Conservation (phyloP, 37 sponge, comb jelly and placozoan genomes). For the Tethya wilhelma region DNA sequence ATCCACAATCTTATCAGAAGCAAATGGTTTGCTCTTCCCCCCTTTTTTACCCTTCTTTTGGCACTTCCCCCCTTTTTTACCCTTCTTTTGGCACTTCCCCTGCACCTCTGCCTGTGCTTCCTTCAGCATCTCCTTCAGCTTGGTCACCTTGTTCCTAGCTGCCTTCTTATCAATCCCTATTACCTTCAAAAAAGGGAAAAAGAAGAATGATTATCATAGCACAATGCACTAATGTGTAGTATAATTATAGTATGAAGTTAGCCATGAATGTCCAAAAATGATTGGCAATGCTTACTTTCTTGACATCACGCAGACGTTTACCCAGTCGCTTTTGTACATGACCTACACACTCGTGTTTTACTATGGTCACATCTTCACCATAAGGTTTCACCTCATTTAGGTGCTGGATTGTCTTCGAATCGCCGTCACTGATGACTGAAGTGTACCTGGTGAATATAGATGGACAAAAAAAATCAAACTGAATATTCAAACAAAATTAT, state of each 20-base stretch:
- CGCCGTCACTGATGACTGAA: constrained; percentile 22
- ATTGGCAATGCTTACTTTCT: constrained; percentile 3
- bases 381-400: constrained; percentile 17
- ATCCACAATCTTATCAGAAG: too few relatives aligned
- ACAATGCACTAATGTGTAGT: not conserved
- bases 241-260: not conserved
- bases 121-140: constrained; percentile 15
- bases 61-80: not conserved
- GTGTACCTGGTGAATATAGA: constrained; percentile 9
- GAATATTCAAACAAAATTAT: too few relatives aligned
- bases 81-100: not conserved
- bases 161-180: not conserved
- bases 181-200: not conserved
- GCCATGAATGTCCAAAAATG: not conserved
- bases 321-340: constrained; percentile 25
- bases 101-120: not conserved
- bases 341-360: too few relatives aligned
- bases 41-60: not conserved
- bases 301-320: not conserved
- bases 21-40: too few relatives aligned
- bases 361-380: constrained; percentile 1
- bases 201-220: too few relatives aligned
- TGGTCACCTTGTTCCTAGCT: not conserved
- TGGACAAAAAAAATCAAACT: too few relatives aligned
- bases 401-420: constrained; percentile 11